Base-by-base conservation (phyloP, 2,113 vertebrate genomes). In the Sorex fumeus region DNA sequence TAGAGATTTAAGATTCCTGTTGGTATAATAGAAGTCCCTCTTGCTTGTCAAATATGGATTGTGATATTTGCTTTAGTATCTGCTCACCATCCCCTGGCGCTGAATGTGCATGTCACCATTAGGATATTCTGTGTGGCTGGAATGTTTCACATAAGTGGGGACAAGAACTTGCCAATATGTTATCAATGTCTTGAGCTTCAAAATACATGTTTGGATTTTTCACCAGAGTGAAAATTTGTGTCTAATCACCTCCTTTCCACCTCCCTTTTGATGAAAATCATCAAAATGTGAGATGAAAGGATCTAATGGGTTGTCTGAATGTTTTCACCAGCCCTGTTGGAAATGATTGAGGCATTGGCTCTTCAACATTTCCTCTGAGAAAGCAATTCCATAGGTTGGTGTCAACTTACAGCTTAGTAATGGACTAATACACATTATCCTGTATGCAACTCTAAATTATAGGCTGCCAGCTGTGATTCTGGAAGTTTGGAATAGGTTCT, bases 351-450 rank as follows among this genome's bases (percentile, higher is more conserved):
- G 95, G 94, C 93, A 94, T 96, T 45, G 80, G 95, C 81, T 96
- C 95, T 93, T 94, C 93, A 89, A 36, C 84, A 25, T 97, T 96
- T 97, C 95, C 95, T 94, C 95, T 66, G 93, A 97, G 95, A 97
- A 96, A 96, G 95, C 96, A 96, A 96, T 97, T 96, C 96, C 96
- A 94, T 94, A 96, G 95, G 96, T 97, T 96, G 94, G 96, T 97
- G 95, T 97, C 96, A 96, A 91, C 95, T 96, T 97, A 97, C 95
- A 97, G 95, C 95, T 94, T 93, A 87, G 95, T 97, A 96, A 97
- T 97, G 95, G 96, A 96, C 96, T 97, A 97, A 97, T 97, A 93
- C 95, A 94, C 96, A 91, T 96, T 96, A 96, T 96, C 96, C 95
- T 96, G 95, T 96, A 93, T 95, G 95, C 96, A 93, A 87, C 89